phyloP scores from a whole-genome alignment of 2,113 vertebrate species.

The Desmodus rotundus region DNA sequence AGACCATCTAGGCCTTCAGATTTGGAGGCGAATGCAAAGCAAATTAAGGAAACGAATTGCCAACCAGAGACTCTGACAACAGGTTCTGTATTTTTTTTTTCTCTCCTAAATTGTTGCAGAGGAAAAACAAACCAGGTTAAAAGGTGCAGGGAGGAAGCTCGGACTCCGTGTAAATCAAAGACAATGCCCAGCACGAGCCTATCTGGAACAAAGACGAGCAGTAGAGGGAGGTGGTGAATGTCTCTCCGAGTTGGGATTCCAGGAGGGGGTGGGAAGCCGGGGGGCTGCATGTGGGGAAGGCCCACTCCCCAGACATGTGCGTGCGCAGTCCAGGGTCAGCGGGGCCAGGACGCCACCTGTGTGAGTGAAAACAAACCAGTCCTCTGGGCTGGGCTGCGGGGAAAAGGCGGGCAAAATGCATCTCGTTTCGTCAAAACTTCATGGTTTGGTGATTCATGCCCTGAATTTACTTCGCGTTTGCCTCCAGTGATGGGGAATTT shows the following conservation, averaged over 20 bases:
- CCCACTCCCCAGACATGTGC: neutral
- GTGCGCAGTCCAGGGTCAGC: neutral
- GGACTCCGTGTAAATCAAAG: neutral
- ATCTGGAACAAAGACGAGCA: neutral
- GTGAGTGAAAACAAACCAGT: neutral
- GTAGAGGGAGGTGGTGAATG: neutral
- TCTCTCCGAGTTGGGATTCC: neutral
- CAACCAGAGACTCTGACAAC: neutral
- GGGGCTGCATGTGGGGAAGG: rapidly evolving
- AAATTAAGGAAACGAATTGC: neutral
- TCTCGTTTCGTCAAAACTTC: rapidly evolving
- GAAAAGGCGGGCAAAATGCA: neutral
- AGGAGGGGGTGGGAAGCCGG: rapidly evolving
- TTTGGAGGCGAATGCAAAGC: neutral
- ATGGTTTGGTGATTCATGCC: neutral
- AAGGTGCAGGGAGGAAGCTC: neutral
- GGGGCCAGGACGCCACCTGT: neutral
- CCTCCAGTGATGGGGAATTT: neutral
- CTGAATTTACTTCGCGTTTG: neutral
- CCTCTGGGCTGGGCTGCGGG: neutral
- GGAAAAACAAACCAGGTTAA: neutral
- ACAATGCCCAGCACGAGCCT: too few species aligned
- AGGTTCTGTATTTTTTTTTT: neutral
- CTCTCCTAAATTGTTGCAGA: neutral
- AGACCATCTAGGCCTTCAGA: neutral